Evolutionary conservation across 2,797 vertebrate species (phyloP).

Genomic region (Sebastes steindachneri): DNA sequence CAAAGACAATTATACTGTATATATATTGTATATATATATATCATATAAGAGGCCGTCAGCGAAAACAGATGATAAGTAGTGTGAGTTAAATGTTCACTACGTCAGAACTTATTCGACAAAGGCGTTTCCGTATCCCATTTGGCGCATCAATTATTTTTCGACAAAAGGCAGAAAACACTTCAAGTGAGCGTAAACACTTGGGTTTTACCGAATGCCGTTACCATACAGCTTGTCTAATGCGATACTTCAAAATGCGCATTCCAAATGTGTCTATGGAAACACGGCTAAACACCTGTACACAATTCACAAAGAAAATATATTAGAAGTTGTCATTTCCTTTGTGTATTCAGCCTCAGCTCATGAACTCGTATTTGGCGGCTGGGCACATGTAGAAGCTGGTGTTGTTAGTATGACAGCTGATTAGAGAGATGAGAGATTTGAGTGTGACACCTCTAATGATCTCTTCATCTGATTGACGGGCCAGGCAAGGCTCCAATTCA

Average conservation of each 20-base stretch:
- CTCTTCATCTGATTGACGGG: slow-evolving; percentile 75
- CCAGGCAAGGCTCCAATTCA: slow-evolving; percentile 71
- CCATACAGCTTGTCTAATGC: neutral
- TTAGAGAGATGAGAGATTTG: slow-evolving; percentile 65
- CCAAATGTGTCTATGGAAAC: rapidly evolving
- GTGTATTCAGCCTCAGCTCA: slow-evolving; percentile 18
- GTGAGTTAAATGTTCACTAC: neutral
- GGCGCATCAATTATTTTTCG: rapidly evolving
- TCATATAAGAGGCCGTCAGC: neutral
- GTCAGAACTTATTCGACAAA: neutral
- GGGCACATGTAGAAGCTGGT: slow-evolving; percentile 39
- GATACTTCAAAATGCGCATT: neutral
- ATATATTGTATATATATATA: neutral
- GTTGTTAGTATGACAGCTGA: slow-evolving; percentile 65
- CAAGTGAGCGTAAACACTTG: neutral
- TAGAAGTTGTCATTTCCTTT: slow-evolving; percentile 15
- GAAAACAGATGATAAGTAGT: neutral
- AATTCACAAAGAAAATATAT: neutral
- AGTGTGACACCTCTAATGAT: slow-evolving; percentile 74
- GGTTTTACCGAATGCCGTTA: neutral
- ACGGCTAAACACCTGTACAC: slow-evolving; percentile 2
- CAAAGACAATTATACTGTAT: too few species aligned
- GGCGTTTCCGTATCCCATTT: neutral
- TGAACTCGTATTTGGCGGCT: slow-evolving; percentile 50
- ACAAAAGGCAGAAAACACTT: neutral